A percentile compares a stretch with the other conserved stretches of the same genome.
phyloP scores from a whole-genome alignment of 2,797 vertebrate genomes.

The Calcarius lapponicus region DNA sequence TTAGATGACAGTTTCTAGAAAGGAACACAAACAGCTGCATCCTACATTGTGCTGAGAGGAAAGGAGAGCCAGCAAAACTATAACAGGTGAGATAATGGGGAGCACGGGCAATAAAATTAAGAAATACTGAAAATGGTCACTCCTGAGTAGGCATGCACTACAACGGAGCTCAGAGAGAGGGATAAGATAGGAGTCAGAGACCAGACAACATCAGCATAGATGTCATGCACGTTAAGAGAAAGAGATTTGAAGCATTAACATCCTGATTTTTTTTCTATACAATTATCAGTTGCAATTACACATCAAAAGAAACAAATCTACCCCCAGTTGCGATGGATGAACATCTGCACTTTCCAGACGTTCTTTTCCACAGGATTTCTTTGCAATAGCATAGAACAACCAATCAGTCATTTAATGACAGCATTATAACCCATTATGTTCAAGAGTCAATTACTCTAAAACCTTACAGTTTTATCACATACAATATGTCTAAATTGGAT shows the following conservation, averaged over 20 bases:
- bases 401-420: constrained; percentile 65
- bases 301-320: constrained; percentile 70
- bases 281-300: constrained; percentile 68
- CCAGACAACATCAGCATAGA: not conserved
- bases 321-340: constrained; percentile 58
- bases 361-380: constrained; percentile 56
- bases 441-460: constrained; percentile 67
- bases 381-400: constrained; percentile 56
- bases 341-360: constrained; percentile 62
- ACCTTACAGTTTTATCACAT: constrained; percentile 65
- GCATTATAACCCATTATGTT: constrained; percentile 68
- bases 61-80: not conserved
- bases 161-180: not conserved
- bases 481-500: constrained; percentile 65
- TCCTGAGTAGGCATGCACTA: not conserved
- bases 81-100: not conserved
- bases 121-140: not conserved
- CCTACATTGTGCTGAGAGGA: not conserved
- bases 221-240: not conserved
- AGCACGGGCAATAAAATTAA: not conserved
- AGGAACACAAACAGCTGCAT: not conserved
- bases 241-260: constrained; percentile 19
- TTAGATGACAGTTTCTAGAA: not conserved
- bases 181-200: not conserved
- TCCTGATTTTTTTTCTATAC: constrained; percentile 37